Evolutionary conservation across 2,113 vertebrate species (phyloP).

Genomic region (Clarias batrachus): DNA sequence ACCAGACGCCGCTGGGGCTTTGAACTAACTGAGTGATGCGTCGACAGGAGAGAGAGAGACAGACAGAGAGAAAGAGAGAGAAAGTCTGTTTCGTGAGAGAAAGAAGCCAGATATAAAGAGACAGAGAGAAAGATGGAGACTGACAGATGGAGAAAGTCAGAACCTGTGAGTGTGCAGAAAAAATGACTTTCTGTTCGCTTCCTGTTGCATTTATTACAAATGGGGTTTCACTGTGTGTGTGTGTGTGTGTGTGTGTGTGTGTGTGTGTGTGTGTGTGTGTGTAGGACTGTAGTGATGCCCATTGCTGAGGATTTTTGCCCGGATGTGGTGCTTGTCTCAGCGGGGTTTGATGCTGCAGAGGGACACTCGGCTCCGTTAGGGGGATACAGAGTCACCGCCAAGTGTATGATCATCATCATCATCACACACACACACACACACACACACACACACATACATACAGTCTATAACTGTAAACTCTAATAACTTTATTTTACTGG

Average conservation of each 20-base stretch:
- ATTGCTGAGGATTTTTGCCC: slow-evolving; percentile 91
- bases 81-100: not conserved
- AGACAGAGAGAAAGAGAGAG: slow-evolving; percentile 20
- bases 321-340: slow-evolving; percentile 88
- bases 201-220: not conserved
- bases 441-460: not conserved
- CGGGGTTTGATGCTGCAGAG: slow-evolving; percentile 91
- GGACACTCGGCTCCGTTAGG: slow-evolving; percentile 88
- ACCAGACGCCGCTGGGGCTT: slow-evolving; percentile 63
- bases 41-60: slow-evolving; percentile 19
- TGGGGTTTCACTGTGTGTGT: not conserved
- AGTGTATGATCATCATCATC: slow-evolving; percentile 79
- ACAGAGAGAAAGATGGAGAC: not conserved
- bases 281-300: slow-evolving; percentile 92
- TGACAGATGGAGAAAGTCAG: not conserved
- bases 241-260: not conserved
- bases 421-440: not conserved
- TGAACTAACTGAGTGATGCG: slow-evolving; percentile 32
- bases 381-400: slow-evolving; percentile 92
- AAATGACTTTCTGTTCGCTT: not conserved
- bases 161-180: not conserved
- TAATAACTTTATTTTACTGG: not conserved
- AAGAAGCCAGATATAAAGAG: not conserved
- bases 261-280: slow-evolving; percentile 14
- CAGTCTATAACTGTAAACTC: not conserved